Base-by-base conservation (phyloP, 2,797 vertebrate species). In the Sardinella longiceps region DNA sequence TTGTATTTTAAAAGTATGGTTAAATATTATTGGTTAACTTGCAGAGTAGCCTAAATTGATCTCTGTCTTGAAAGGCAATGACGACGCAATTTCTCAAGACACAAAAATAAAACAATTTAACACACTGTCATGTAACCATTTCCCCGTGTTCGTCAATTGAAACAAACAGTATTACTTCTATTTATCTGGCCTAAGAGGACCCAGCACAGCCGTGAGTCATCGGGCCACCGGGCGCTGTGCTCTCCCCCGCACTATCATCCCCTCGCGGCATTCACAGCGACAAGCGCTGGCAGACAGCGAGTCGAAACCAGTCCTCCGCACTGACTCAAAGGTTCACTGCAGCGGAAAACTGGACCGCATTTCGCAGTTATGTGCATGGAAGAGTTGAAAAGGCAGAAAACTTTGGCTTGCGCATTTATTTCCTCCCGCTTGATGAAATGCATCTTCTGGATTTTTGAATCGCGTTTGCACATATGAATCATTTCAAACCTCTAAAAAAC, bases 211-310 rank as follows among this genome's bases (percentile, higher is more conserved):
- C 30, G 20, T 3, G 7, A 45, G 23, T 80, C 50, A 39, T 80
- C 58, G 39, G 74, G 53, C 30, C 85, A 80, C 74, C 90, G 56
- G 60, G 58, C 51, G 84, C 85, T 90, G 87, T 89, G 85, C 87
- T 86, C 84, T 89, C 90, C 88, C 91, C 91, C 91, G 92, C 89
- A 82, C 86, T 43, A 89, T 43, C 48, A 86, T 83, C 90, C 91
- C 91, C 91, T 90, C 86, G 91, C 88, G 81, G 91, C 83, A 15
- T 87, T 88, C 85, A 89, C 88, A 90, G 81, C 14, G 30, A 74
- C 12, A 33, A 39, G 66, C 12, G 15, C 30, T 37, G 66, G 33
- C 30, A 74, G 66, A 33, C 66, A 18, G 12, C 30, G 30, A 39
- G 33, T 14, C 30, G 14, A 74, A 18, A 74, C 15, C 56, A 25